These are phyloP conservation scores for Tanytarsus gracilentus DNA, from an alignment of 2,888 invertebrate genomes.

Conservation along the genomic window DNA sequence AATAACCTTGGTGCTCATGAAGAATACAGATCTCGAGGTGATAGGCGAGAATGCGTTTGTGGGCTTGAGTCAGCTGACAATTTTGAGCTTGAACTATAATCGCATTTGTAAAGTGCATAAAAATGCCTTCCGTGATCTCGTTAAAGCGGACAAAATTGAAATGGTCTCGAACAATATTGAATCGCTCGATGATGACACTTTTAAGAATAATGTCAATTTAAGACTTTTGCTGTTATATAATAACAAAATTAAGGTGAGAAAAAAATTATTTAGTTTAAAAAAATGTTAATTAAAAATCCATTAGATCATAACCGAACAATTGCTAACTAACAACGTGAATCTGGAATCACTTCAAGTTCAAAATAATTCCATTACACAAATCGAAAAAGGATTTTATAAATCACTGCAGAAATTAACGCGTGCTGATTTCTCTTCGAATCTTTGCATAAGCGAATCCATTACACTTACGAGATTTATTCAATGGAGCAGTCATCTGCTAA, in stretches of 20 bases:
- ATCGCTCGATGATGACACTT: not conserved
- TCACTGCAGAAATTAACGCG: not conserved
- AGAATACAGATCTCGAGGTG: conserved; percentile 13
- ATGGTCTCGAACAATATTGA: conserved; percentile 15
- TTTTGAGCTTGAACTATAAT: conserved; percentile 23
- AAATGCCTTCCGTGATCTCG: conserved; percentile 9
- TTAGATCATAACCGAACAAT: not conserved
- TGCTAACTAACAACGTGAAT: not conserved
- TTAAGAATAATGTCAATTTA: conserved; percentile 16
- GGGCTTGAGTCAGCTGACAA: not conserved
- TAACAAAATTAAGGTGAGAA: conserved; percentile 19
- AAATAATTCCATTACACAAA: conserved; percentile 22
- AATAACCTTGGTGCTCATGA: conserved; percentile 13
- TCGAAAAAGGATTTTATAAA: conserved; percentile 9
- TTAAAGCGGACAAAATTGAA: conserved; percentile 14
- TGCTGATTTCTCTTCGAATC: conserved; percentile 14
- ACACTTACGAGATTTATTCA: conserved; percentile 1
- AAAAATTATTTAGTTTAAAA: too few relatives aligned
- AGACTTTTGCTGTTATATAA: not conserved
- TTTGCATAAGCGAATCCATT: conserved; percentile 10
- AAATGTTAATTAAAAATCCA: too few relatives aligned
- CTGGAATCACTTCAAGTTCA: conserved; percentile 16
- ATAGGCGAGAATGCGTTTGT: not conserved
- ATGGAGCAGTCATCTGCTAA: conserved; percentile 6
- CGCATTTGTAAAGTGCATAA: conserved; percentile 5